Base-by-base conservation (phyloP, 2,888 invertebrate genomes). In the Diadegma fenestrale region DNA sequence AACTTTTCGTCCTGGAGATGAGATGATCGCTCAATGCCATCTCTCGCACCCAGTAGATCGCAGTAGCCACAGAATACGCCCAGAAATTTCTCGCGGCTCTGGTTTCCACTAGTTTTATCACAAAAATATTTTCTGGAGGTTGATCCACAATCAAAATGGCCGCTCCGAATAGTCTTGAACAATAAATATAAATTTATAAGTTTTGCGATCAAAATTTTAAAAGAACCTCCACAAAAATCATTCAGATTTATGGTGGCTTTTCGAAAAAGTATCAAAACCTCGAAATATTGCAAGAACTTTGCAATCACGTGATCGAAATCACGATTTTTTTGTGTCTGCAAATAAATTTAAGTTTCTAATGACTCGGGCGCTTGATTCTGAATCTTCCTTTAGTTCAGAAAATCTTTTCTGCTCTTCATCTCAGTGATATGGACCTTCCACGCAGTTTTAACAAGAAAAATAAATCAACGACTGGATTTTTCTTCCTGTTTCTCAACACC, bases 1-100 rank as follows among this genome's bases (percentile, higher is more conserved):
- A 94, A 93, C 93, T 94, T 94, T 93, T 90, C 90, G 88, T 90
- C 88, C 87, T 89, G 89, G 89, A 92, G 93, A 94, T 93, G 93
- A 94, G 93, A 90, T 91, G 92, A 94, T 93, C 93, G 92, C 91
- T 94, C 93, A 93, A 92, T 92, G 93, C 92, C 93, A 90, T 77
- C 86, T 86, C 82, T 84, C n/a, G n/a, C n/a, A 87, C 69, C 81
- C 69, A 80, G 73, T 75, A 71, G 54, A 45, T 66, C 81, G 45
- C 58, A 71, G 64, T 26, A 63, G 71, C 75, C 71, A 19, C 69
- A 71, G 48, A 22, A 61, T 77, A 41, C 76, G 61, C 26, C 37
- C 37, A 26, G 48, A 19, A 66, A 51, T 22, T 61, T 72, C 61
- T 54, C 45, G 48, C 45, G 48, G 33, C 64, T 76, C 78, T 68